Conservation (phyloP, 2,113 vertebrate genomes). For the Aspidoscelis tigris region DNA sequence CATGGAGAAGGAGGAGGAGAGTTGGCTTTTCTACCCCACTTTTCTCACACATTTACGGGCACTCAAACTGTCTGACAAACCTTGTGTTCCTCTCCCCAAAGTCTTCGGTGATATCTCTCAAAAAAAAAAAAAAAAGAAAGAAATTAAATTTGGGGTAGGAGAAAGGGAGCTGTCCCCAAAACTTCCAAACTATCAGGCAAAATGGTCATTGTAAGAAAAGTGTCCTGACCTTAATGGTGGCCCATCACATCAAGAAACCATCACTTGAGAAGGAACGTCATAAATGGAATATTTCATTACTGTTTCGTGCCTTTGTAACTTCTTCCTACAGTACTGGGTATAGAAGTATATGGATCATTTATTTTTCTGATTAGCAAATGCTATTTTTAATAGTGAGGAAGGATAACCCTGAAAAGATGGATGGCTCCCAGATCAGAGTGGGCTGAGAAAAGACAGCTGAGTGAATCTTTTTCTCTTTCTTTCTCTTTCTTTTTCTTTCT, state of each 20-base stretch:
- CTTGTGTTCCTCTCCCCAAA: too few species aligned
- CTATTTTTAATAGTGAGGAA: conserved; percentile 25
- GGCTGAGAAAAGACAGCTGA: background rate
- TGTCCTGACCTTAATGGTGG: background rate
- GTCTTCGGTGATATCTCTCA: background rate
- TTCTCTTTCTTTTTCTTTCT: background rate
- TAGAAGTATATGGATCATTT: conserved; percentile 24
- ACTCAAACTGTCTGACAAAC: too few species aligned
- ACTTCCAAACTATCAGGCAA: background rate
- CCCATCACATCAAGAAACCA: background rate
- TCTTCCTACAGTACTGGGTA: background rate
- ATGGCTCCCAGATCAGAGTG: background rate
- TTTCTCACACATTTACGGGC: too few species aligned
- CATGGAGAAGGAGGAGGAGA: too few species aligned
- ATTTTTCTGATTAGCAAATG: conserved; percentile 25
- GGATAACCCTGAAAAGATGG: conserved; percentile 5
- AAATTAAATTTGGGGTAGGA: too few species aligned
- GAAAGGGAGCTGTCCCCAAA: background rate
- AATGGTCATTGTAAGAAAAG: background rate
- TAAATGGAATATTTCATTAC: background rate
- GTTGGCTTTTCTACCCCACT: too few species aligned
- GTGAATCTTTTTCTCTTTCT: background rate
- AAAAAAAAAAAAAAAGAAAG: background rate
- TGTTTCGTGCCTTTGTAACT: background rate
- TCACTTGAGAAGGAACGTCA: background rate